Conservation (phyloP, 2,888 invertebrate species). For the Laothoe populi region DNA sequence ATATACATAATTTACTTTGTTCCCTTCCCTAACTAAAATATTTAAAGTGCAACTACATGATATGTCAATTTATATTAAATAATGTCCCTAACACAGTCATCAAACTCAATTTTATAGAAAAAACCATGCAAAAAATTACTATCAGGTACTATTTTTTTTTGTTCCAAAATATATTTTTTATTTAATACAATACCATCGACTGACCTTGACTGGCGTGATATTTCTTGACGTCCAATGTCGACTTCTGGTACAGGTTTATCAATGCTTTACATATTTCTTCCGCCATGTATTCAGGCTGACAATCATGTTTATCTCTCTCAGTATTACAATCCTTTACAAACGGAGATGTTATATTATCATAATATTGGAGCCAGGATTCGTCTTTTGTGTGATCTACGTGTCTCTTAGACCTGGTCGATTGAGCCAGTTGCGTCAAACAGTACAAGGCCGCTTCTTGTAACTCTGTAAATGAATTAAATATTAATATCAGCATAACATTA, state of each 20-base stretch:
- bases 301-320: constrained; percentile 46
- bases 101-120: no score
- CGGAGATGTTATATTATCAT: constrained; percentile 62
- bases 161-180: not conserved
- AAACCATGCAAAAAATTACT: no score
- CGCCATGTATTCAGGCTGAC: constrained; percentile 68
- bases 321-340: constrained; percentile 33
- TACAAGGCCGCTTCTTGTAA: constrained; percentile 64
- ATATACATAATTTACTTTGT: not conserved
- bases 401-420: constrained; percentile 55
- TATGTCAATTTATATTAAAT: not conserved
- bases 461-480: constrained; percentile 53
- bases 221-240: constrained; percentile 55
- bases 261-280: constrained; percentile 68
- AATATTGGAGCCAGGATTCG: constrained; percentile 52
- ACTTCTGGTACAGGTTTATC: constrained; percentile 57
- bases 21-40: not conserved
- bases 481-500: no score
- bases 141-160: no score
- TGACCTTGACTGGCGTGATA: constrained; percentile 61
- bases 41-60: not conserved
- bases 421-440: constrained; percentile 63
- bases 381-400: constrained; percentile 55
- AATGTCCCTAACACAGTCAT: no score
- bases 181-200: no score